These are phyloP conservation scores for Tridacna gigas DNA, from an alignment of 2,888 invertebrate genomes.

Conservation along the genomic window DNA sequence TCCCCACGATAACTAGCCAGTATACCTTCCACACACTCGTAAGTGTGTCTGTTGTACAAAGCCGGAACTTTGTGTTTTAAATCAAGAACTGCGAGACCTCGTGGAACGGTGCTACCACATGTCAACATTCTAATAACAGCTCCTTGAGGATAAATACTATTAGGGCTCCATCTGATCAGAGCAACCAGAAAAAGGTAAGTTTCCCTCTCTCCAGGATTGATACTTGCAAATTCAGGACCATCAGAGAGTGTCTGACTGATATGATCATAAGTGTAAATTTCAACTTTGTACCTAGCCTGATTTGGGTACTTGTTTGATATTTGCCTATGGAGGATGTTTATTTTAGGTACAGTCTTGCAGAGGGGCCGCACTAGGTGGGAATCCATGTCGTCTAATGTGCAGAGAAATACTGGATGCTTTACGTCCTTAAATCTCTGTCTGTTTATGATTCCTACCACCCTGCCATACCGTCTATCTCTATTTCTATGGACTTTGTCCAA, in stretches of 20 bases:
- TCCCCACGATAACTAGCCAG: conserved; percentile 16
- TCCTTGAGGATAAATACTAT: conserved; percentile 67
- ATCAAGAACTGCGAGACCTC: conserved; percentile 55
- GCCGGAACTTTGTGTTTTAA: conserved; percentile 62
- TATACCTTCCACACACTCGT: conserved; percentile 39
- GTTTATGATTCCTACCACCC: conserved; percentile 64
- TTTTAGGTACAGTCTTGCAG: conserved; percentile 74
- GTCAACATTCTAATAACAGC: conserved; percentile 65
- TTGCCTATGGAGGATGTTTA: conserved; percentile 54
- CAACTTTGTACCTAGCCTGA: conserved; percentile 45
- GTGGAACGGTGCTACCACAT: conserved; percentile 45
- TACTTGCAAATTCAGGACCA: conserved; percentile 32
- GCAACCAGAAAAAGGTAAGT: conserved; percentile 70
- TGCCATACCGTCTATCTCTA: conserved; percentile 58
- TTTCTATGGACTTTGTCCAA: conserved; percentile 40
- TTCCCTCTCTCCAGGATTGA: conserved; percentile 59
- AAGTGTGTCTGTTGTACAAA: conserved; percentile 46
- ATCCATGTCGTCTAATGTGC: conserved; percentile 67
- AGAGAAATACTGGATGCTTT: conserved; percentile 66
- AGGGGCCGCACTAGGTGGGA: conserved; percentile 68
- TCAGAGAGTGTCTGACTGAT: conserved; percentile 7
- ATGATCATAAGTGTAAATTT: conserved; percentile 64
- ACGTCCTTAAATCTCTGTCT: conserved; percentile 43
- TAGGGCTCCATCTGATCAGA: conserved; percentile 63
- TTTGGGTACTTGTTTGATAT: conserved; percentile 16